A percentile compares a stretch with the other conserved stretches of the same genome.
These are phyloP conservation scores for Drosophila insularis DNA, from an alignment of 1,140 invertebrate species.

Conservation along the genomic window DNA sequence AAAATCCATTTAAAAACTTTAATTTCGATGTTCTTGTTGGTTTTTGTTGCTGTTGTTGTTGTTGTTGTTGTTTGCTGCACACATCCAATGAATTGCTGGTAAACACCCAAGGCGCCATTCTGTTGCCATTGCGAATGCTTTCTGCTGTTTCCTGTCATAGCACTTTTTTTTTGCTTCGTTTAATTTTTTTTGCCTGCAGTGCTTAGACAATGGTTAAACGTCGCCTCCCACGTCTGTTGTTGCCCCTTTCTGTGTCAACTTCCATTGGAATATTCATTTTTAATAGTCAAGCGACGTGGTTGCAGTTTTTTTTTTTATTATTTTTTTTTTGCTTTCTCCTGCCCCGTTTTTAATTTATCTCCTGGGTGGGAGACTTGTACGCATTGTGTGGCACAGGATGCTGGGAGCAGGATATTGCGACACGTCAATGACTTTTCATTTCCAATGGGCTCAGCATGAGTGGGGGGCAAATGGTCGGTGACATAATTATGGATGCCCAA, in stretches of 20 bases:
- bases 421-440: slow-evolving; percentile 62
- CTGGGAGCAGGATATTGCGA: slow-evolving; percentile 59
- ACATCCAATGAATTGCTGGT: slow-evolving; percentile 67
- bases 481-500: slow-evolving; percentile 50
- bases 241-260: slow-evolving; percentile 28
- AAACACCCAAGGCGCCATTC: slow-evolving; percentile 52
- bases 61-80: slow-evolving; percentile 14
- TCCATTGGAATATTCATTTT: slow-evolving; percentile 55
- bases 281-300: slow-evolving; percentile 49
- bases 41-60: slow-evolving; percentile 21
- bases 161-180: background rate
- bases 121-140: slow-evolving; percentile 66
- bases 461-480: background rate
- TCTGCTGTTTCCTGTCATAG: slow-evolving; percentile 68
- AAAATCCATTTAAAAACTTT: slow-evolving; percentile 32
- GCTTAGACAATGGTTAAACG: slow-evolving; percentile 72
- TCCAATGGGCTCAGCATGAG: background rate
- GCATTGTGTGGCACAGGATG: slow-evolving; percentile 55
- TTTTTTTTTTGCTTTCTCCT: background rate
- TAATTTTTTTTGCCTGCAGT: slow-evolving; percentile 53
- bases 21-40: slow-evolving; percentile 13
- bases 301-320: slow-evolving; percentile 45
- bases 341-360: slow-evolving; percentile 60
- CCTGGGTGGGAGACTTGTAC: slow-evolving; percentile 47
- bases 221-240: slow-evolving; percentile 26